These are phyloP conservation scores for Vanessa cardui DNA, from an alignment of 2,888 invertebrate species.

Conservation along the genomic window DNA sequence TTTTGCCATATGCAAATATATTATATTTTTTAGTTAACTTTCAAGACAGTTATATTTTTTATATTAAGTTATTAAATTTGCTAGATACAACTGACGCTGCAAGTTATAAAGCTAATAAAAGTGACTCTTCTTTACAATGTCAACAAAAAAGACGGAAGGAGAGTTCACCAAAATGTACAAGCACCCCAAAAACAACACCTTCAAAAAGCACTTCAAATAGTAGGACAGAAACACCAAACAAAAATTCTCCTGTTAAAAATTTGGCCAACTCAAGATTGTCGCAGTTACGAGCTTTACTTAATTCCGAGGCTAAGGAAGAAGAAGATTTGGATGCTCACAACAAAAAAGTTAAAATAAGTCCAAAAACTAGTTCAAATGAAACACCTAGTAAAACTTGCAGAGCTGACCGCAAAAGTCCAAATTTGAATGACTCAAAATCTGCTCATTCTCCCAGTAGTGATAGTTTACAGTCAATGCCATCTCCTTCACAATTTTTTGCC, in stretches of 20 bases:
- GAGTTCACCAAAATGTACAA: slow-evolving; percentile 25
- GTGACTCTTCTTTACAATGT: slow-evolving; percentile 24
- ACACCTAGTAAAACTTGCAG: slow-evolving; percentile 46
- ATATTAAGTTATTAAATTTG: slow-evolving; percentile 7
- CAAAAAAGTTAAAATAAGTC: slow-evolving; percentile 46
- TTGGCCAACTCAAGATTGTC: slow-evolving; percentile 61
- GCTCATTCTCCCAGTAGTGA: slow-evolving; percentile 67
- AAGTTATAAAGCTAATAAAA: slow-evolving; percentile 23
- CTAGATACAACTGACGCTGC: slow-evolving; percentile 47
- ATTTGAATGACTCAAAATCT: slow-evolving; percentile 55
- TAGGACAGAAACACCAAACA: slow-evolving; percentile 39
- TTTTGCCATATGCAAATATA: not conserved
- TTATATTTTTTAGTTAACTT: not conserved
- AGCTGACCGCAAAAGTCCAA: slow-evolving; percentile 56
- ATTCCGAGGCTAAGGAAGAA: slow-evolving; percentile 51
- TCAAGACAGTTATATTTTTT: not conserved
- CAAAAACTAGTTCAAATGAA: slow-evolving; percentile 45
- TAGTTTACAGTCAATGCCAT: slow-evolving; percentile 63
- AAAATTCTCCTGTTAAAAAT: slow-evolving; percentile 54
- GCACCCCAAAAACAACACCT: slow-evolving; percentile 33
- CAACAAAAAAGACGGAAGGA: slow-evolving; percentile 21
- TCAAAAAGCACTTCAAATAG: slow-evolving; percentile 34
- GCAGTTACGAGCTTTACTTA: slow-evolving; percentile 56
- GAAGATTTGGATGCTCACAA: slow-evolving; percentile 33
- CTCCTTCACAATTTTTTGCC: slow-evolving; percentile 74